Base-by-base conservation (phyloP, 2,888 invertebrate species). In the Ophion costatus region DNA sequence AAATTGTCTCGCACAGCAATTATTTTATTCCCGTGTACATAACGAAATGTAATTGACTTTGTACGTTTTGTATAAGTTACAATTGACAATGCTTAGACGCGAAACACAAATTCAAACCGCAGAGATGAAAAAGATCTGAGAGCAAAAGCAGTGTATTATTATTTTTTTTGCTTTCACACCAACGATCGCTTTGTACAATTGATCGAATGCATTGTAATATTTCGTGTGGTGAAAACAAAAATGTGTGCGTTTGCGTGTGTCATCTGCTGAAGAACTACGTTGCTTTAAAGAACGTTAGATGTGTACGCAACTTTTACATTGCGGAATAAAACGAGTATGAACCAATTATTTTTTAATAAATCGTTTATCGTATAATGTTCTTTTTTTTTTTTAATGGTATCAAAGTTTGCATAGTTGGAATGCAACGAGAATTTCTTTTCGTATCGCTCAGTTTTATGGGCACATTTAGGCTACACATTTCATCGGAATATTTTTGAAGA, bases 271-370 rank as follows among this genome's bases (percentile, higher is more conserved):
- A 22, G 22, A 7, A 22, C 22, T 3, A n/a, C 61, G 22, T 45
- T 70, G 61, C 59, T 17, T 74, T 38, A 61, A 80, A 64, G 38
- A 66, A 71, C 82, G 38, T 83, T 74, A 78, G 57, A 71, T 81
- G 84, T 84, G 79, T 83, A 78, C 80, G 87, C 86, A 87, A 86
- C 71, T 87, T 87, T 86, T 87, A 87, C 86, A 87, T 82, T 87
- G 87, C 83, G 83, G 24, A 86, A 86, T 86, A 85, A 87, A 82
- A 69, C 61, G 74, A 87, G 78, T 80, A 78, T 76, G 77, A 71
- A 82, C 61, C 71, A 57, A 66, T 63, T 42, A 84, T 29, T 57
- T 73, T 20, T 61, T 6, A 56, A 4, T 71, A 42, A 29, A 59
- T 67, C 33, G 33, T 71, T 45, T 29, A 29, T 11, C 20, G 11